phyloP scores from a whole-genome alignment of 2,888 invertebrate species.

The Dryobotodes eremita region DNA sequence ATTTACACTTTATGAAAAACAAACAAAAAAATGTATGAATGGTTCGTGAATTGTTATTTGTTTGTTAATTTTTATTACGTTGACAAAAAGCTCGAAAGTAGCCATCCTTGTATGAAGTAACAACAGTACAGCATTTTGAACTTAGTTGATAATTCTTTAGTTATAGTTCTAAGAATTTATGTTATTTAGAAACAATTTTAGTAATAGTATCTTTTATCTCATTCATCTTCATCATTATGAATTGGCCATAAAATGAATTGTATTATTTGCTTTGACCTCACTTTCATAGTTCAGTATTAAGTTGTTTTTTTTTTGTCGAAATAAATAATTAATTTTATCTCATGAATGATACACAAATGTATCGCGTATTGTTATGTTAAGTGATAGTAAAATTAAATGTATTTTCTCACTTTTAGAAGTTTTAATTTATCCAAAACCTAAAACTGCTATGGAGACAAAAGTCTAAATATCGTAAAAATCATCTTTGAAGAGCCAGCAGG shows the following conservation, averaged over 20 bases:
- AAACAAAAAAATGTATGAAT: not conserved
- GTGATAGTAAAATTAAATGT: conserved; percentile 49
- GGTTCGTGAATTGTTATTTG: not conserved
- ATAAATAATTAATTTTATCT: conserved; percentile 16
- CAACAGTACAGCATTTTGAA: conserved; percentile 45
- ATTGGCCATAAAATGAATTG: not conserved
- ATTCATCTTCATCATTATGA: conserved; percentile 32
- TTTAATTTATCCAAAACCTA: conserved; percentile 22
- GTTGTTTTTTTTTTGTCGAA: conserved; percentile 25
- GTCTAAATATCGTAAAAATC: not conserved
- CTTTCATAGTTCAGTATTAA: conserved; percentile 55
- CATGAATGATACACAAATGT: conserved; percentile 20
- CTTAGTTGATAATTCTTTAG: conserved; percentile 13
- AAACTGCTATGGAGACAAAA: not conserved
- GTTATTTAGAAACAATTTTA: conserved; percentile 17
- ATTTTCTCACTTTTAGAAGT: conserved; percentile 48
- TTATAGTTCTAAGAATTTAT: conserved; percentile 18
- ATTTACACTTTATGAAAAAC: not conserved
- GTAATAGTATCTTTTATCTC: conserved; percentile 5
- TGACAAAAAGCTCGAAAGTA: conserved; percentile 8
- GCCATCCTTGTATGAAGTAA: conserved; percentile 7
- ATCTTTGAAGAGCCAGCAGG: not conserved
- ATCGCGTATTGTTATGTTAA: conserved; percentile 37
- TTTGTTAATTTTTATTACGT: not conserved
- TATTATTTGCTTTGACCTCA: conserved; percentile 5